phyloP scores from a whole-genome alignment of 2,888 invertebrate species.

The Hydroisotoma schaefferi region DNA sequence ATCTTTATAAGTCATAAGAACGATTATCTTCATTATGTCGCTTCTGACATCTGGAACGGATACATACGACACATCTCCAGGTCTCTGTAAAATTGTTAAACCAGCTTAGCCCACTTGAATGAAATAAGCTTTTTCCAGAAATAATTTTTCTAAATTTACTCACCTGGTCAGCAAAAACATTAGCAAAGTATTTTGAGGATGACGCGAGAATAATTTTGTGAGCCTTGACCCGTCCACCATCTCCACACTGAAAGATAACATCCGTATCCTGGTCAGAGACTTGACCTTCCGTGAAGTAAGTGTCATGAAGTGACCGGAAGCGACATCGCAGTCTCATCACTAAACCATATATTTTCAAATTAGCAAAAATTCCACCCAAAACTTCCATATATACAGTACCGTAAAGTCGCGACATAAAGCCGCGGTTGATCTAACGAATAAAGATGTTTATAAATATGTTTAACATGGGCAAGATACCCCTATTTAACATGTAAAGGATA shows the following conservation, averaged over 20 bases:
- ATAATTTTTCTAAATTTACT: not conserved
- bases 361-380: no score
- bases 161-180: slow-evolving; percentile 46
- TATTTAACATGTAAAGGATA: no score
- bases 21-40: slow-evolving; percentile 35
- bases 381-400: no score
- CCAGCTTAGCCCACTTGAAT: not conserved
- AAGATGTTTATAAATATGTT: no score
- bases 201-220: slow-evolving; percentile 45
- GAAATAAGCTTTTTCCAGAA: not conserved
- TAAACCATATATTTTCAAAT: no score
- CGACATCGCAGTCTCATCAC: slow-evolving; percentile 44
- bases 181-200: slow-evolving; percentile 41
- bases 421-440: no score
- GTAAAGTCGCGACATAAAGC: no score
- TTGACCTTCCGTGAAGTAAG: slow-evolving; percentile 28
- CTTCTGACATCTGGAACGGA: slow-evolving; percentile 39
- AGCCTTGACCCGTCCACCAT: slow-evolving; percentile 36
- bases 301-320: slow-evolving; percentile 38
- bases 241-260: slow-evolving; percentile 41
- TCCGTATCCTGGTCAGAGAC: slow-evolving; percentile 42
- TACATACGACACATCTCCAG: slow-evolving; percentile 32
- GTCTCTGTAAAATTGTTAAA: slow-evolving; percentile 25
- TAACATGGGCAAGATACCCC: no score
- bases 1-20: slow-evolving; percentile 42